Percentiles rank a stretch among this genome's conserved stretches.
These are phyloP conservation scores for Caradrina clavipalpis DNA, from an alignment of 2,888 invertebrate genomes.

Conservation along the genomic window DNA sequence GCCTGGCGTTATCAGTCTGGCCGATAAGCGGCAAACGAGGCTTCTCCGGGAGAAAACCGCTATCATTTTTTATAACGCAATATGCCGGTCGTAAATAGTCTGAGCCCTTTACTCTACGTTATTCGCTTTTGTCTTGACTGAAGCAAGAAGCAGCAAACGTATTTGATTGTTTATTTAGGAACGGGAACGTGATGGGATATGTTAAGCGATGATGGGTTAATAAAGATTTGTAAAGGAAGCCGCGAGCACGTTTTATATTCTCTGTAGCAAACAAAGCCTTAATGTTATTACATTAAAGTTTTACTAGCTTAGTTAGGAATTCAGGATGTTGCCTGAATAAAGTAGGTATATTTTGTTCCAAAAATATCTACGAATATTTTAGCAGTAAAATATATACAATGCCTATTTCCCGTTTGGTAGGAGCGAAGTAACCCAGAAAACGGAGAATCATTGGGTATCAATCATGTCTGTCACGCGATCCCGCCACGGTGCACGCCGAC, in stretches of 20 bases:
- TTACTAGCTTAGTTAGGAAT: not conserved
- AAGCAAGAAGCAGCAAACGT: slow-evolving; percentile 63
- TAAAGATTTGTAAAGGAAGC: slow-evolving; percentile 22
- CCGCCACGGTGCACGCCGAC: slow-evolving; percentile 17
- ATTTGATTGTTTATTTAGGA: slow-evolving; percentile 69
- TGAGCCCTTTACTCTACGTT: slow-evolving; percentile 71
- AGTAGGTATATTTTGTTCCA: not conserved
- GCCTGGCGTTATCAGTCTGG: slow-evolving; percentile 76
- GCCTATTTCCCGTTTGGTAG: not conserved
- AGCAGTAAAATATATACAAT: not conserved
- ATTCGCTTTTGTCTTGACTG: slow-evolving; percentile 75
- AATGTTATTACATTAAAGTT: not conserved
- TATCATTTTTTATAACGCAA: slow-evolving; percentile 85
- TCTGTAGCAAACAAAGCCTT: not conserved
- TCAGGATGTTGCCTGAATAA: not conserved
- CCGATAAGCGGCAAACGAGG: slow-evolving; percentile 83
- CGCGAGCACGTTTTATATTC: slow-evolving; percentile 3
- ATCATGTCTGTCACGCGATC: slow-evolving; percentile 37
- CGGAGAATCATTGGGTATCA: slow-evolving; percentile 36
- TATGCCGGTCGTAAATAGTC: slow-evolving; percentile 81
- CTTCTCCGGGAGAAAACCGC: slow-evolving; percentile 78
- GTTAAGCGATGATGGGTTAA: slow-evolving; percentile 30
- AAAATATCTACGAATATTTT: not conserved
- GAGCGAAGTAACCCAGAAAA: slow-evolving; percentile 22
- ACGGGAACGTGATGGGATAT: slow-evolving; percentile 27